A percentile compares a stretch with the other conserved stretches of the same genome.
Evolutionary conservation across 2,888 invertebrate species (phyloP).

Genomic region (Hoplodrina ambigua): DNA sequence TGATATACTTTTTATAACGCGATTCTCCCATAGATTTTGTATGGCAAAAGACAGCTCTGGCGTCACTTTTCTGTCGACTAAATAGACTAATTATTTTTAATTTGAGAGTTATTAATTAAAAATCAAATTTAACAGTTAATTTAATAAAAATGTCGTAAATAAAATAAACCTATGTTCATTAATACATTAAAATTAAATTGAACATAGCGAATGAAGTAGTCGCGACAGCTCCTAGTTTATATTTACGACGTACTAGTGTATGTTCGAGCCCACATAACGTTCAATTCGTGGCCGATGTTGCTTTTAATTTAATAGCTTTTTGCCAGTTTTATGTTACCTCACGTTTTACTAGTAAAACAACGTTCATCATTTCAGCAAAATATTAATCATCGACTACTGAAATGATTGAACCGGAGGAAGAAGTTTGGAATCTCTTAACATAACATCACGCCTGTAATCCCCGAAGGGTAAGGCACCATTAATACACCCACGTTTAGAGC

Average conservation of each 20-base stretch:
- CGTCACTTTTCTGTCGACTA: no score
- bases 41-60: no score
- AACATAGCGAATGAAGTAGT: conserved; percentile 60
- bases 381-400: conserved; percentile 21
- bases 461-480: no score
- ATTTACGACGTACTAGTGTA: conserved; percentile 64
- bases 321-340: conserved; percentile 65
- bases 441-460: no score
- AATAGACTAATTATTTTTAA: no score
- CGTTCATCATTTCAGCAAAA: conserved; percentile 19
- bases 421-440: not conserved
- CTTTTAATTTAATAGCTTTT: conserved; percentile 67
- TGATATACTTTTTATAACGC: no score
- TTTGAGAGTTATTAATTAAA: no score
- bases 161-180: no score
- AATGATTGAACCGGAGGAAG: conserved; percentile 27
- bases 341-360: conserved; percentile 54
- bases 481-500: no score
- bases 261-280: conserved; percentile 58
- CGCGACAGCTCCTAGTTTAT: conserved; percentile 56
- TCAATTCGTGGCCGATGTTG: conserved; percentile 62
- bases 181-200: conserved; percentile 23
- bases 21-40: no score
- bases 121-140: no score
- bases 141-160: no score